A percentile compares a stretch with the other conserved stretches of the same genome.
Conservation (phyloP, 2,888 invertebrate genomes). For the Conus canariensis region DNA sequence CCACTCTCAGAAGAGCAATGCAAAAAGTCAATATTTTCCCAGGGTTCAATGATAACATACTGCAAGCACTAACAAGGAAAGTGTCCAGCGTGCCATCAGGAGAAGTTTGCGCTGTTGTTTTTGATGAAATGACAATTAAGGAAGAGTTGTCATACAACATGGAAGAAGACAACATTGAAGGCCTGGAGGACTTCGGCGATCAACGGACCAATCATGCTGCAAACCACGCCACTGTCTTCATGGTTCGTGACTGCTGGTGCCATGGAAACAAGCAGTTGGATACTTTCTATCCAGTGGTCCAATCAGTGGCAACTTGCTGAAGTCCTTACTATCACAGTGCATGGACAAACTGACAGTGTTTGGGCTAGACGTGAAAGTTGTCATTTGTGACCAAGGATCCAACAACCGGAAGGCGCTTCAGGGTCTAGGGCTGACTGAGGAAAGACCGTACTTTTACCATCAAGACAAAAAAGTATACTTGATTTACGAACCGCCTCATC, state of each 20-base stretch:
- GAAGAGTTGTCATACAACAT: background rate
- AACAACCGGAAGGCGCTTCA: too few species aligned
- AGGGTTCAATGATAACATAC: slow-evolving; percentile 10
- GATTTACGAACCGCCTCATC: too few species aligned
- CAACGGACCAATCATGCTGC: background rate
- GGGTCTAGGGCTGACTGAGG: too few species aligned
- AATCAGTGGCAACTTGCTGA: too few species aligned
- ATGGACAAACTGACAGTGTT: background rate
- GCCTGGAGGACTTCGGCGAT: background rate
- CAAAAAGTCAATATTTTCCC: slow-evolving; percentile 10
- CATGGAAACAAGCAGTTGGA: slow-evolving; percentile 21
- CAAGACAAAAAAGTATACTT: too few species aligned
- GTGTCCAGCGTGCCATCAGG: background rate
- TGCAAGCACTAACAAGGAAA: background rate
- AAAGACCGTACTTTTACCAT: too few species aligned
- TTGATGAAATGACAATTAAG: background rate
- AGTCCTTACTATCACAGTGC: background rate
- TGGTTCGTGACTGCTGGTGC: background rate
- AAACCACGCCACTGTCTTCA: background rate
- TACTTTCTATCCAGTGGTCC: too few species aligned
- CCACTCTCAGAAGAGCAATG: too few species aligned
- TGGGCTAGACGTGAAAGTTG: background rate
- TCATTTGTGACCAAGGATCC: too few species aligned
- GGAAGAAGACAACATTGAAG: background rate
- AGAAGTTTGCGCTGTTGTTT: background rate